phyloP scores from a whole-genome alignment of 2,113 vertebrate species.

The Ancistrus triradiatus region DNA sequence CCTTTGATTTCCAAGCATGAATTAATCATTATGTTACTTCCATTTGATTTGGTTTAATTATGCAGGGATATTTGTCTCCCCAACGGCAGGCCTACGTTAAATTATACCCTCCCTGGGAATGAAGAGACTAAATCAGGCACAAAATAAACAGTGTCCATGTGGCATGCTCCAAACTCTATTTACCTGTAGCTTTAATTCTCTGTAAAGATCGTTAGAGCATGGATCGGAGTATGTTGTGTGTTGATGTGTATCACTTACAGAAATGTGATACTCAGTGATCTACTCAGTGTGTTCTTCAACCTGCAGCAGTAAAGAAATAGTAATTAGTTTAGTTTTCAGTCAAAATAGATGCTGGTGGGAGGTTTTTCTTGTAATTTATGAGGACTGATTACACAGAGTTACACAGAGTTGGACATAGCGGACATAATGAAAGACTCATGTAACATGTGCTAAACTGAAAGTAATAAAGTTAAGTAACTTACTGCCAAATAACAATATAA shows the following conservation, averaged over 20 bases:
- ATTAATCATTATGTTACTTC: constrained; percentile 42
- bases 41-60: constrained; percentile 40
- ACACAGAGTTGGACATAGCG: too few species aligned
- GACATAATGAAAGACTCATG: too few species aligned
- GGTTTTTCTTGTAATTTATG: too few species aligned
- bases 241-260: background rate
- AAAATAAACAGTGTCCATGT: constrained; percentile 20
- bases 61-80: constrained; percentile 31
- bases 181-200: constrained; percentile 7
- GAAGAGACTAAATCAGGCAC: constrained; percentile 31
- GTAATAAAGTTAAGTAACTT: too few species aligned
- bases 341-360: too few species aligned
- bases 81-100: constrained; percentile 13
- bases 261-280: background rate
- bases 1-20: constrained; percentile 38
- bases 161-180: background rate
- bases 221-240: background rate
- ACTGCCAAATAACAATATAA: too few species aligned
- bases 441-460: too few species aligned
- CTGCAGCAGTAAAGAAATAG: too few species aligned
- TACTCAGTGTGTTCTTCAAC: background rate
- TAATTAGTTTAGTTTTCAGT: too few species aligned
- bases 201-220: background rate
- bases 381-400: too few species aligned
- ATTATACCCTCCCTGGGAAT: constrained; percentile 33